Base-by-base conservation (phyloP, 2,888 invertebrate species). In the Apodemia hepburni region DNA sequence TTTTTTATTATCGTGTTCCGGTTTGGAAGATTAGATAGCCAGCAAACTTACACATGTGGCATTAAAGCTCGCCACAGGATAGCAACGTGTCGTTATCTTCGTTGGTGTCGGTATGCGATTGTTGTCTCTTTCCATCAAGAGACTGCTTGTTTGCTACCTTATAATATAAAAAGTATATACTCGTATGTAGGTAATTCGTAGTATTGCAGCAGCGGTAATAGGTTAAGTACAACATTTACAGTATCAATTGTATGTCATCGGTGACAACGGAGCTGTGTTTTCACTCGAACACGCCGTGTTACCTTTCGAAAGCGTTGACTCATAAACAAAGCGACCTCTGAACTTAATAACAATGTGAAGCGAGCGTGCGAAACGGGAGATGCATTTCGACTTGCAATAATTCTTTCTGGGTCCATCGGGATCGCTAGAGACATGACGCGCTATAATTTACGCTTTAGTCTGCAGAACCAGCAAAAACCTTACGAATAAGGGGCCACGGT, bases 291-390 rank as follows among this genome's bases (percentile, higher is more conserved):
- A 70, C 76, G 82, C 78, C 82, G 84, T 85, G 87, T 89, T 89
- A 88, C 87, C 86, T 88, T 89, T 89, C 84, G 83, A 89, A 89
- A 88, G 84, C 82, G 81, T 84, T 78, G 85, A 81, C 80, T 88
- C 87, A 86, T 90, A 90, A 90, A 90, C 89, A 86, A 86, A 83
- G 77, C 83, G 86, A 91, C 85, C 89, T 91, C 77, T 89, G 91
- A 91, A 85, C 90, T 88, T 85, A 85, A 87, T 85, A 89, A 87
- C 88, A 91, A 88, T 87, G 86, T 84, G 84, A 86, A 79, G 80
- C 84, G 83, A 83, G 84, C 89, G 90, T 89, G 88, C 88, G 89
- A 89, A 89, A 89, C 85, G 79, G 86, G 81, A 87, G 89, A 91
- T 87, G 86, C 83, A 82, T 76, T 77, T 77, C 77, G 84, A 81